Percentiles rank a stretch among this genome's conserved stretches.
These are phyloP conservation scores for Callipepla squamata DNA, from an alignment of 2,113 vertebrate species.

Conservation along the genomic window DNA sequence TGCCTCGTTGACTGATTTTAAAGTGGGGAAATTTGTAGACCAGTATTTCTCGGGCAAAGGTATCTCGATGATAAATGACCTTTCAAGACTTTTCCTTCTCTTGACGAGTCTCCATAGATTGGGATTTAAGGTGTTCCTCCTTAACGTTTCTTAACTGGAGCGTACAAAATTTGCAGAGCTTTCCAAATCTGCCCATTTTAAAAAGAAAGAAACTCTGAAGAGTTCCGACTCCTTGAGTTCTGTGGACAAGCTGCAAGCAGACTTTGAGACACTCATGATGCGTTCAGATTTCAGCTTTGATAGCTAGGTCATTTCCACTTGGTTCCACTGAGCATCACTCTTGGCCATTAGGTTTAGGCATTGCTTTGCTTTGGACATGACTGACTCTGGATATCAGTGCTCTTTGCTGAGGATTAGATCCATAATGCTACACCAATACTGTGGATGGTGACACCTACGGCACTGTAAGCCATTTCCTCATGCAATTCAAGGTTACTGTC, in stretches of 20 bases:
- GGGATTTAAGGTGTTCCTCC: constrained; percentile 50
- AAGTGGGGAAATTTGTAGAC: constrained; percentile 23
- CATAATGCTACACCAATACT: constrained; percentile 18
- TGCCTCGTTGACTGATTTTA: constrained; percentile 22
- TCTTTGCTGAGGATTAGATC: constrained; percentile 39
- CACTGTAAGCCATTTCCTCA: constrained; percentile 47
- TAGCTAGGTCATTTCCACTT: constrained; percentile 36
- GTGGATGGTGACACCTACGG: constrained; percentile 19
- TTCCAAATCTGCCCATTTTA: constrained; percentile 7
- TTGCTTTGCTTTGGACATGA: constrained; percentile 41
- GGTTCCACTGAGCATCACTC: constrained; percentile 22
- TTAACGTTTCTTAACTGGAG: constrained; percentile 47
- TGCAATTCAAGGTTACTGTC: constrained; percentile 20
- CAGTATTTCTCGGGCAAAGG: background rate
- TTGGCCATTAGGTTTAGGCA: constrained; percentile 54
- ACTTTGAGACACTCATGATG: constrained; percentile 51
- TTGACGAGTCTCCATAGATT: constrained; percentile 29
- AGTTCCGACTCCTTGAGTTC: constrained; percentile 33
- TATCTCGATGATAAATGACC: background rate
- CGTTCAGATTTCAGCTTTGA: constrained; percentile 49
- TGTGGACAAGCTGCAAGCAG: constrained; percentile 64
- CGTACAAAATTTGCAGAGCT: constrained; percentile 50
- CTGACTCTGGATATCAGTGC: constrained; percentile 24
- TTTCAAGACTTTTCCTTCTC: constrained; percentile 41
- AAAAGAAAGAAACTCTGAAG: background rate